Base-by-base conservation (phyloP, 1,140 invertebrate species). In the Atta colombica region DNA sequence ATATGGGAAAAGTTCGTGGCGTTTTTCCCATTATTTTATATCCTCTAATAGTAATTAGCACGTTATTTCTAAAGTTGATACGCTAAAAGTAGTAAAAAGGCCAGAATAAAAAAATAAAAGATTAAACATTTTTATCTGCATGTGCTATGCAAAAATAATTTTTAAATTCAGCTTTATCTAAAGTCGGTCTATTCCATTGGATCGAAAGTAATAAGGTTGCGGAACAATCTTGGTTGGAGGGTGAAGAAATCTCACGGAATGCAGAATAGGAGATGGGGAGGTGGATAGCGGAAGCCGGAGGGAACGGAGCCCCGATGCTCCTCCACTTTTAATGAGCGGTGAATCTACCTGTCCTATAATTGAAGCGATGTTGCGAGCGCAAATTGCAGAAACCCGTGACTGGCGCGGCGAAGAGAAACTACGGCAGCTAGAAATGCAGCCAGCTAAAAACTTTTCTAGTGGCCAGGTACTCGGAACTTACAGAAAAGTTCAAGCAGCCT, bases 271-370 rank as follows among this genome's bases (percentile, higher is more conserved):
- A 35, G 53, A 61, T 60, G 25, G 21, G 21, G 3, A 60, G 25
- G 18, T 49, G 55, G 18, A 61, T 72, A 60, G 25, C 25, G 68
- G 68, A 82, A 82, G 25, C 68, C 25, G 35, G 28, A 53, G 66
- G 28, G 74, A 87, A 60, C 18, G 77, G 66, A 77, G 49, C 55
- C 45, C 53, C 45, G 49, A 60, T 61, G 45, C 60, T 65, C 31
- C 35, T 66, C 49, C 51, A 72, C 60, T 90, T 90, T 90, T 90
- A 90, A 90, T 90, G 89, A 90, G 85, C 88, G 85, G 68, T 84
- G 88, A 90, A 90, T 90, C 77, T 75, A 77, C 74, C 85, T 87
- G 85, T 90, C 72, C 53, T 89, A 90, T 90, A 90, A 90, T 90
- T 90, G 89, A 90, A 90, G 88, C 78, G 78, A 90, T 90, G 89